Evolutionary conservation across 2,888 invertebrate genomes (phyloP), one percentile per base, ranked within the genome.

Genomic region (Aplocera efformata): DNA sequence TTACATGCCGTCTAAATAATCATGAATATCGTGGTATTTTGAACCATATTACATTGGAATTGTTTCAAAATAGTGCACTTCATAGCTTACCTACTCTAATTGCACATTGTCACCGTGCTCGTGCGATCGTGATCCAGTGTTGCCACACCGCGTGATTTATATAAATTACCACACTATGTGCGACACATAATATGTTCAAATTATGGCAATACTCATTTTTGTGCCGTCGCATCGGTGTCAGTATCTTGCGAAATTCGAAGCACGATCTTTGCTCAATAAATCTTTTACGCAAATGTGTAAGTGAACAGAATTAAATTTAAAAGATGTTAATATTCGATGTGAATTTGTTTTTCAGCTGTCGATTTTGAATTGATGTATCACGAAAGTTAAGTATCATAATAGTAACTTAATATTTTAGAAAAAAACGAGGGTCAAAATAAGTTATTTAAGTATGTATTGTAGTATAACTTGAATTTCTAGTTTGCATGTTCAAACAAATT

Each of bases 81-180:
- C 13, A 5, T 5, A 17, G 13, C 13, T 17, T 29, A 46, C 36
- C 49, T 40, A 68, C 65, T 67, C 75, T 79, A 79, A 80, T 79
- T 77, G 77, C 65, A 56, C 69, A 71, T 77, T 80, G 79, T 80
- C 65, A 59, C 62, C 56, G 52, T 59, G 36, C 66, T 74, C 81
- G 78, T 79, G 82, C 72, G 63, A 58, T 71, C 79, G 80, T 79
- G 82, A 78, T 57, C 54, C 49, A 26, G 53, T 66, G 69, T 67
- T 63, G 77, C 74, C 67, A 71, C 66, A 64, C 63, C 55, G 61
- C 58, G 66, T 72, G 72, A 73, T 74, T 75, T 77, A 76, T 75
- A 72, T 72, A 74, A 76, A 77, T 76, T 72, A 72, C 66, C 57
- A 56, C 55, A 60, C 63, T 66, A 63, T 67, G 64, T 67, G 67